Evolutionary conservation across 2,113 vertebrate species (phyloP), one percentile per base, ranked within the genome.

Genomic region (Haemorhous mexicanus): DNA sequence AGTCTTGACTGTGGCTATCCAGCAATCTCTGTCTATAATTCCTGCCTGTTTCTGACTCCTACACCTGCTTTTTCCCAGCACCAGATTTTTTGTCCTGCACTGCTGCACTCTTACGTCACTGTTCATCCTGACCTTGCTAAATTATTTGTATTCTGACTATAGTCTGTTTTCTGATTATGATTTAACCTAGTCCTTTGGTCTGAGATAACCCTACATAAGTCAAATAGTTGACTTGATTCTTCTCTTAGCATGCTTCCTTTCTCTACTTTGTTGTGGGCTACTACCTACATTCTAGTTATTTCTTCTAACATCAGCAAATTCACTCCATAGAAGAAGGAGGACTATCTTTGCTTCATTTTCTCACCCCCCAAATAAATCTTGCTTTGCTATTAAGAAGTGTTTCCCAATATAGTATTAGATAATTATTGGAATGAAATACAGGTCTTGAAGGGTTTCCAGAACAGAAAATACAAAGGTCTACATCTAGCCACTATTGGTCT

Each of bases 341-440:
- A 30, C 13, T 13, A 35, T 11, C 9, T 58, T 79, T 76, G 7
- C 3, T 82, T 63, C 7, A 43, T 69, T 77, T 70, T 85, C 16
- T 62, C 55, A 66, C 2, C 0, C 12, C 0, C 6, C 10, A 1
- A 15, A 33, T 62, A 5, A 4, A 55, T 30, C 19, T 37, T 20
- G 8, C 5, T 52, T 82, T 83, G 35, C 21, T 76, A 53, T 62
- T 26, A 58, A 66, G 23, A 81, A 47, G 2, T 27, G 1, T 44
- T 81, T 73, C 66, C 18, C 37, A 53, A 27, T n/a, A 56, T 18
- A 72, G 46, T 14, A 63, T 46, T 67, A 70, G 26, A 15, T 39
- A 77, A 59, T 41, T 43, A 1, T 39, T 74, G 15, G 21, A 62
- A 56, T 58, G 1, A 77, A 86, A 62, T 59, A 11, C 7, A 16